Base-by-base conservation (phyloP, 1,140 invertebrate genomes). In the Hyposmocoma kahamanoa region DNA sequence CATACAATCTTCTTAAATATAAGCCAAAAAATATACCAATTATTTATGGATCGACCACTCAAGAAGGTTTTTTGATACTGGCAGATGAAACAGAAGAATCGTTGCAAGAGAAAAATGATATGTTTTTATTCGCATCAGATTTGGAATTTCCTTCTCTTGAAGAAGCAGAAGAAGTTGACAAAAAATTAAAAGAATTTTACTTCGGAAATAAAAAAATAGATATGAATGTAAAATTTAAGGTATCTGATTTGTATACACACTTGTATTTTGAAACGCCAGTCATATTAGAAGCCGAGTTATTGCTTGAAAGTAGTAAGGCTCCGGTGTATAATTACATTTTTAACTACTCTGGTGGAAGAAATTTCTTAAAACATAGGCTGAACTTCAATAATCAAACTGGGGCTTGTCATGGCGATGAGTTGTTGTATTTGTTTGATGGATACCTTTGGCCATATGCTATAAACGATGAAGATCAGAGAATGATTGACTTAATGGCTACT, bases 341-440 rank as follows among this genome's bases (percentile, higher is more conserved):
- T 42, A 62, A 78, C 36, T 81, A 83, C 39, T 50, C 53, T 17
- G 79, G 79, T 34, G 47, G 47, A 4, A 62, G 79, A 49, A 85
- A 80, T 47, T 57, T 72, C 28, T 18, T 80, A 44, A 85, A 83
- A 56, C 43, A 20, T 13, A 34, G 59, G 8, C 46, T 56, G 6
- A 67, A 72, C 0, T 67, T 53, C 47, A 38, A 36, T 15, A 52
- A 64, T 5, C 55, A 66, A 47, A 30, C 21, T 18, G 84, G 83
- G 0, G 75, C 83, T 1, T 67, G 69, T 50, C 83, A 86, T 46
- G 72, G 43, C 22, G 83, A 86, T 56, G 84, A 87, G 17, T 21
- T 86, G 10, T 71, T 80, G 50, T 86, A 86, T 50, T 50, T 87
- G 43, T 86, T 87, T 43, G 52, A 76, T 30, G 50, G 65, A 6